phyloP scores from a whole-genome alignment of 2,113 vertebrate genomes.

The Oreochromis niloticus region DNA sequence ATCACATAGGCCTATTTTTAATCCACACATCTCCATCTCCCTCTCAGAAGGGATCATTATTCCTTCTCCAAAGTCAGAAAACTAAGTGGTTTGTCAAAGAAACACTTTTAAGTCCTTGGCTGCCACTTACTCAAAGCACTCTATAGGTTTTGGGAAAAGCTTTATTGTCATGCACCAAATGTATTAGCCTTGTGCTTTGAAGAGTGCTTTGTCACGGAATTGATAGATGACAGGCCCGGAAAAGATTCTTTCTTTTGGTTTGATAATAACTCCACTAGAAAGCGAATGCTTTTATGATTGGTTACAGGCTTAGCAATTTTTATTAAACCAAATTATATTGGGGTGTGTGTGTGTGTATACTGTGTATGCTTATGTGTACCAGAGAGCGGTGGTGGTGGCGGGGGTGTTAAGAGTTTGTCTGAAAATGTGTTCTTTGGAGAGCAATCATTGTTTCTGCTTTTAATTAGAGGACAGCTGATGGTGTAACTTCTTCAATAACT shows the following conservation, averaged over 20 bases:
- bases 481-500: conserved; percentile 26
- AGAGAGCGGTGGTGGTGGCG: not conserved
- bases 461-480: conserved; percentile 44
- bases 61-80: conserved; percentile 44
- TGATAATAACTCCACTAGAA: conserved; percentile 20
- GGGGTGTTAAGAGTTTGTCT: not conserved
- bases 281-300: not conserved
- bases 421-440: conserved; percentile 20
- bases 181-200: conserved; percentile 46
- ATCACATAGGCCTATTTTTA: conserved; percentile 28
- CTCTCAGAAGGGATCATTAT: conserved; percentile 38
- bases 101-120: conserved; percentile 40
- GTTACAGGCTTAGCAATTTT: not conserved
- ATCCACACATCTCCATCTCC: not conserved
- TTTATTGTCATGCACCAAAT: conserved; percentile 43
- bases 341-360: not conserved
- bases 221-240: conserved; percentile 46
- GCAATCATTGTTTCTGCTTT: conserved; percentile 32
- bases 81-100: conserved; percentile 60
- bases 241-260: conserved; percentile 22
- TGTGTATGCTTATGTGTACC: not conserved
- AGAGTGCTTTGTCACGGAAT: conserved; percentile 29
- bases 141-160: conserved; percentile 42
- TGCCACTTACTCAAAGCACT: conserved; percentile 27
- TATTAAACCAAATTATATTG: not conserved